phyloP scores from a whole-genome alignment of 2,888 invertebrate genomes.

The Idaea aversata region DNA sequence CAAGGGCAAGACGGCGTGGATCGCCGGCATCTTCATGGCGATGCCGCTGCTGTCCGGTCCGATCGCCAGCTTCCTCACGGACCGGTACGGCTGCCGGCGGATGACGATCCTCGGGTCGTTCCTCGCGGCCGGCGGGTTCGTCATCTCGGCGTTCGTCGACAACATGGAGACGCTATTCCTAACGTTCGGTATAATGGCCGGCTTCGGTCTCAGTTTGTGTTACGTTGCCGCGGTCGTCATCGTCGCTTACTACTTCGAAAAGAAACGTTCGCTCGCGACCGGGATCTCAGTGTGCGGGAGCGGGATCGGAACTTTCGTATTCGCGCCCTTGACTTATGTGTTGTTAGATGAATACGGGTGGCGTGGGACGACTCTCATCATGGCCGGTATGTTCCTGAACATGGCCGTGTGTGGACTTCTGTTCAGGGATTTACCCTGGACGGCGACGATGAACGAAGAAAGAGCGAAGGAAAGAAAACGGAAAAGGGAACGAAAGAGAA shows the following conservation, averaged over 20 bases:
- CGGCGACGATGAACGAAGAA: conserved; percentile 80
- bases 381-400: conserved; percentile 90
- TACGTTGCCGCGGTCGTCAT: conserved; percentile 95
- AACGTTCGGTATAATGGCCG: conserved; percentile 91
- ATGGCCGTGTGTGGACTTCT: conserved; percentile 90
- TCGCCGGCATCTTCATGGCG: conserved; percentile 94
- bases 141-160: conserved; percentile 86
- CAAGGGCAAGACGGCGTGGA: conserved; percentile 93
- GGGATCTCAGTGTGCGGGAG: conserved; percentile 93
- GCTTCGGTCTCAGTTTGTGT: conserved; percentile 91
- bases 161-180: conserved; percentile 89
- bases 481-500: conserved; percentile 79
- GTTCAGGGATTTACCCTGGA: conserved; percentile 86
- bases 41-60: conserved; percentile 94
- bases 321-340: conserved; percentile 88
- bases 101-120: conserved; percentile 90
- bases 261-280: conserved; percentile 90
- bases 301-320: conserved; percentile 93
- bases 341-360: conserved; percentile 89
- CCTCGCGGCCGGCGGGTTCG: conserved; percentile 87
- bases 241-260: conserved; percentile 94
- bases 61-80: conserved; percentile 90
- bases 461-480: conserved; percentile 83
- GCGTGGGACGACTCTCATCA: conserved; percentile 90
- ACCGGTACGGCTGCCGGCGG: conserved; percentile 89